Conservation (phyloP, 1,140 invertebrate species). For the Bombus pascuorum region DNA sequence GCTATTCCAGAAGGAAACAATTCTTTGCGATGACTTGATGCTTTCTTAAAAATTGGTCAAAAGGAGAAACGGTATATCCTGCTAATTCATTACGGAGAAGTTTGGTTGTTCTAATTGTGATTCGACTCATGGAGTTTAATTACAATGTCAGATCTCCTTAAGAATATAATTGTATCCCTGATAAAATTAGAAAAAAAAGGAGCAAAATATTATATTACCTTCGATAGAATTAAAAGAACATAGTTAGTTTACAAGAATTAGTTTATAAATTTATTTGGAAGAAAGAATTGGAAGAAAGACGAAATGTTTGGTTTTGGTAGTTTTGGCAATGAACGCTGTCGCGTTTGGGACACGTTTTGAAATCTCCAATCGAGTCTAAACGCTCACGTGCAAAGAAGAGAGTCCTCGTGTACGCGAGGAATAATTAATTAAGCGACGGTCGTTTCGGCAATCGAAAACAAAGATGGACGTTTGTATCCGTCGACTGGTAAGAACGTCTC, state of each 20-base stretch:
- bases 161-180: background rate
- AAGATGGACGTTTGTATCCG: slow-evolving; percentile 74
- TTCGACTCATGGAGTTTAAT: background rate
- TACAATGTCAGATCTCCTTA: background rate
- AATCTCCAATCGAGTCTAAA: slow-evolving; percentile 59
- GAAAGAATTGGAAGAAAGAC: no score
- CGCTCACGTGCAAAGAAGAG: slow-evolving; percentile 63
- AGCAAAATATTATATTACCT: no score
- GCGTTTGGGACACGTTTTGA: slow-evolving; percentile 72
- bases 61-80: no score
- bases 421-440: slow-evolving; percentile 77
- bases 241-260: background rate
- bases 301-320: background rate
- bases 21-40: background rate
- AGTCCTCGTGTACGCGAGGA: slow-evolving; percentile 67
- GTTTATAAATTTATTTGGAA: background rate
- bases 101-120: background rate
- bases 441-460: slow-evolving; percentile 76
- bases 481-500: slow-evolving; percentile 61
- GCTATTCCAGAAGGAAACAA: background rate
- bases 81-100: background rate
- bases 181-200: background rate
- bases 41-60: background rate
- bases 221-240: no score
- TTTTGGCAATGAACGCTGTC: slow-evolving; percentile 14